Evolutionary conservation across 2,888 invertebrate genomes (phyloP), one percentile per base, ranked within the genome.

Genomic region (Endotricha flammealis): DNA sequence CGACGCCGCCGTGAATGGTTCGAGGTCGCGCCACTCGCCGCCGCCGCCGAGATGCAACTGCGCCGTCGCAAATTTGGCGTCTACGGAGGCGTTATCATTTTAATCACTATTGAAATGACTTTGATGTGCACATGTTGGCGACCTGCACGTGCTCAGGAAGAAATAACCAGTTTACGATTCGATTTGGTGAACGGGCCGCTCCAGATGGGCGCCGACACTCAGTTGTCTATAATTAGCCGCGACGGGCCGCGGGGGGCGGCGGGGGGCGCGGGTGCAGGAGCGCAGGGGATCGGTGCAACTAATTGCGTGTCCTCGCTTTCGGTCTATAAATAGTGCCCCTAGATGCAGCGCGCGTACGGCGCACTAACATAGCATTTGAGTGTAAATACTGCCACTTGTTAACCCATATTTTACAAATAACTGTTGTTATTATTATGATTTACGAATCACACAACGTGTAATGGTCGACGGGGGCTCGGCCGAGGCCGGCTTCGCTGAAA

Each of bases 251-350:
- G 29, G 20, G 30, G 17, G 6, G 12, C 10, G 12, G 31, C 31
- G 22, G 12, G 12, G 31, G 31, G 22, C 12, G 17, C 16, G 17
- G 29, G 29, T 31, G 30, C 30, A 22, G 17, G n/a, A 12, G 31
- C n/a, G 16, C 16, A 3, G 6, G 16, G 16, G 16, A 16, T 16
- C 16, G 16, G 16, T 16, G 16, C 16, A 16, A 16, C 16, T 16
- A 16, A 16, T 16, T 16, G 16, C 16, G 4, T 16, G 16, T 31
- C 31, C 31, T 31, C 22, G 31, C 16, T 4, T 31, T 22, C 31
- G 9, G 20, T 20, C 31, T 31, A 31, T 31, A 22, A 31, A 31
- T 31, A 31, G 31, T 6, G 17, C 7, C 20, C 22, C 12, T 13
- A 22, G 12, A 22, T 22, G 22, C 31, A n/a, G 12, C 28, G 17